Base-by-base conservation (phyloP, 2,888 invertebrate species). In the Cephus pygmeus region DNA sequence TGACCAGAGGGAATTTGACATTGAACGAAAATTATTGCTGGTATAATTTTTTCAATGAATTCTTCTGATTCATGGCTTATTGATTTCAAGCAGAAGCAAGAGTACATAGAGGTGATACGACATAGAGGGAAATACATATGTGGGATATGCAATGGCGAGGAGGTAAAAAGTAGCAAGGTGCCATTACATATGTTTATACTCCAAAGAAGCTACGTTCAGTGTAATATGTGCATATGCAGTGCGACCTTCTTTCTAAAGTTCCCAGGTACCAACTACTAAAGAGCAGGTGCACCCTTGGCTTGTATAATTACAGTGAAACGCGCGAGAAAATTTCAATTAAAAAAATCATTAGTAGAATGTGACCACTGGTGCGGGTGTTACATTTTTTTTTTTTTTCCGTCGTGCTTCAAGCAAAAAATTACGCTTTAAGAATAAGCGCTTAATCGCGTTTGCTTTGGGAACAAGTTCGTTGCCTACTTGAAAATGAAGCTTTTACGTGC, bases 311-410 rank as follows among this genome's bases (percentile, higher is more conserved):
- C 76, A 73, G 33, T 30, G 68, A 40, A 56, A 69, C 4, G 36
- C 12, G 33, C 75, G 31, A 68, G 30, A 76, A 78, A 69, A 76
- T 71, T 74, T 68, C 75, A 80, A 81, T 81, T 81, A 77, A 79
- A 81, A 80, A 77, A 73, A 73, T 75, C 69, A 15, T 56, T 69
- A 76, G 76, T 73, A 40, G 33, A 35, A 71, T 71, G 33, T 31
- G 12, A 71, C 56, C 15, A 4, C 31, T 34, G 30, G 69, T 33
- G 23, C 23, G 2, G 56, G 15, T 23, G 71, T 30, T 71, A 71
- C 35, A 35, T 3, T 12, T 69, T 30, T 30, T 69, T 69, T 69
- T 69, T 71, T 71, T 23, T 33, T 34, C 11, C 11, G 71, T 34
- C 23, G 12, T 71, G 23, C 33, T 71, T 56, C 2, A 56, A 34